Conservation (phyloP, 2,888 invertebrate species). For the Alsophila aescularia region DNA sequence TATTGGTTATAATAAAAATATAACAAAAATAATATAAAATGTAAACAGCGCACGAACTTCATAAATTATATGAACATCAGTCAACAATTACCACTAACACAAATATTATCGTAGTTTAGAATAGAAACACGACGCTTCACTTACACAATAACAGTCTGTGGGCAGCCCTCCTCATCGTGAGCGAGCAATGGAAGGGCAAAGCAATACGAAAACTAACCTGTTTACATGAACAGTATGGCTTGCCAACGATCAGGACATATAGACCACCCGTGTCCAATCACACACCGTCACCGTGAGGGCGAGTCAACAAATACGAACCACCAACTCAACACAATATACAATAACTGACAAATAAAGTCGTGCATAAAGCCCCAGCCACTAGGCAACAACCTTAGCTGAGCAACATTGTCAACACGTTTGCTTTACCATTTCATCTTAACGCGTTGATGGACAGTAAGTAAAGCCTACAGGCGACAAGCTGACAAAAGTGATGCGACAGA, state of each 20-base stretch:
- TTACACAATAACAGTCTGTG: constrained; percentile 20
- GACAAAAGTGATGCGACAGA: no score
- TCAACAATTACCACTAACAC: constrained; percentile 54
- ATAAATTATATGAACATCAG: constrained; percentile 77
- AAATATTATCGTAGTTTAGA: constrained; percentile 24
- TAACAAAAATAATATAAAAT: constrained; percentile 62
- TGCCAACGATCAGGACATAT: neutral
- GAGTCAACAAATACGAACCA: constrained; percentile 14
- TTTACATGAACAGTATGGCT: neutral
- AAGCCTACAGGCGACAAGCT: no score
- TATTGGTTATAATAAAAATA: constrained; percentile 48
- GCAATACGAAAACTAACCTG: neutral
- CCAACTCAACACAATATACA: constrained; percentile 15
- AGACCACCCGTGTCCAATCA: neutral
- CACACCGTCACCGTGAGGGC: neutral
- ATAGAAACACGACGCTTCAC: constrained; percentile 24
- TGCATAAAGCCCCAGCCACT: no score
- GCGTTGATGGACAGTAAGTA: no score
- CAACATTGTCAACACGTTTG: no score
- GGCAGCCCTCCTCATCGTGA: neutral
- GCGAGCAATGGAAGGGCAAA: neutral
- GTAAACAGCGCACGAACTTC: constrained; percentile 59
- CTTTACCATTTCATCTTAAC: no score
- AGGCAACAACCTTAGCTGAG: no score
- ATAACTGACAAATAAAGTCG: constrained; percentile 9